phyloP scores from a whole-genome alignment of 2,797 vertebrate genomes.

The Euthynnus affinis region DNA sequence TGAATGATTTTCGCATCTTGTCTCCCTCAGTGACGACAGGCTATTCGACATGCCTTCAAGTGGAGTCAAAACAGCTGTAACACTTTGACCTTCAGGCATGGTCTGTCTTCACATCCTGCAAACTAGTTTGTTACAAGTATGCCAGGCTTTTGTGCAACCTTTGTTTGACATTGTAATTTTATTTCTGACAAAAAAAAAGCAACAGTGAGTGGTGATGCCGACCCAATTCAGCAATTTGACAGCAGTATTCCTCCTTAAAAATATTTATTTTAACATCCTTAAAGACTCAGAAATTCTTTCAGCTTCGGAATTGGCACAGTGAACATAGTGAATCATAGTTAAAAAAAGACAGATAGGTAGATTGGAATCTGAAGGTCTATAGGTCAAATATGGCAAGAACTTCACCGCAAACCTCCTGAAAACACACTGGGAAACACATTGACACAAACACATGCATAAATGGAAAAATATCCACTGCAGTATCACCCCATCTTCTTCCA shows the following conservation, averaged over 20 bases:
- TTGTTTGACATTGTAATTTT: no score
- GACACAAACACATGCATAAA: conserved; percentile 18
- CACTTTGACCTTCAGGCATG: no score
- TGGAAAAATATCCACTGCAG: conserved; percentile 7
- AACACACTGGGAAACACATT: conserved; percentile 9
- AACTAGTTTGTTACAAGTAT: no score
- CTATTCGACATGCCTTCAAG: no score
- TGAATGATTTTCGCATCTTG: no score
- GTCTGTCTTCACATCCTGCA: no score
- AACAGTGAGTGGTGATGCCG: no score
- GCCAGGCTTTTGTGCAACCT: no score
- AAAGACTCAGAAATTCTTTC: neutral
- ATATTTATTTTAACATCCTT: neutral
- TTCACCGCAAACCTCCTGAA: neutral
- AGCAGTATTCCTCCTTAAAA: neutral
- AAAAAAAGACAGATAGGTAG: neutral
- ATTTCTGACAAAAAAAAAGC: no score
- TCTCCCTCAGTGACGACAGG: no score
- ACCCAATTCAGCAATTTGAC: no score
- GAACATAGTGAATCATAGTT: neutral
- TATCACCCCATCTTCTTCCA: conserved; percentile 1
- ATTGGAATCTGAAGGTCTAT: neutral
- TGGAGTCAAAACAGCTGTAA: no score
- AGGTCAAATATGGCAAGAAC: conserved; percentile 5
- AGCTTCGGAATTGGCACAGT: neutral